A percentile compares a stretch with the other conserved stretches of the same genome.
Conservation (phyloP, 2,888 invertebrate species). For the Synergus laeviventris region DNA sequence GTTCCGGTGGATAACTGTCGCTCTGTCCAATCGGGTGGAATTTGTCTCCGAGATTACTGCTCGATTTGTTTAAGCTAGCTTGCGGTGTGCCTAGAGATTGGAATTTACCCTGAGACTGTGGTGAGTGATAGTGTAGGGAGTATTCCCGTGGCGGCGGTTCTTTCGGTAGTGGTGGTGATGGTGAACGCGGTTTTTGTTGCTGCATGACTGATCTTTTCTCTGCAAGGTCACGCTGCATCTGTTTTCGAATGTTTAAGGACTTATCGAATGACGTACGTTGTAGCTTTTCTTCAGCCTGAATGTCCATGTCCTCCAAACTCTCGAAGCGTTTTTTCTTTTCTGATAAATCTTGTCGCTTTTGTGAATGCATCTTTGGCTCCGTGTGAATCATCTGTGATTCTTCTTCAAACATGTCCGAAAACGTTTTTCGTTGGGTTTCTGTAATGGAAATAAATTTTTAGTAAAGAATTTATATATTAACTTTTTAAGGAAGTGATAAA, state of each 20-base stretch:
- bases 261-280: slow-evolving; percentile 71
- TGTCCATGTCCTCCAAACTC: slow-evolving; percentile 67
- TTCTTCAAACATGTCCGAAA: slow-evolving; percentile 72
- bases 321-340: slow-evolving; percentile 70
- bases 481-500: slow-evolving; percentile 71
- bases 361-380: slow-evolving; percentile 68
- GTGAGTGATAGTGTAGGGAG: slow-evolving; percentile 71
- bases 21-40: slow-evolving; percentile 73
- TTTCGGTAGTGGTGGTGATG: slow-evolving; percentile 76
- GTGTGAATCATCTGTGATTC: slow-evolving; percentile 70
- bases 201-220: slow-evolving; percentile 67
- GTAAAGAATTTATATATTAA: slow-evolving; percentile 51
- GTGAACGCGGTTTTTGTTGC: slow-evolving; percentile 63
- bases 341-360: slow-evolving; percentile 74
- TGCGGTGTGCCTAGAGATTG: slow-evolving; percentile 54
- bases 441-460: slow-evolving; percentile 60
- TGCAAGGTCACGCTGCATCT: slow-evolving; percentile 71
- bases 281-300: slow-evolving; percentile 74
- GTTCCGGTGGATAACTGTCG: slow-evolving; percentile 66
- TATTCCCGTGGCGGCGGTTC: slow-evolving; percentile 68
- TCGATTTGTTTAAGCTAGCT: slow-evolving; percentile 64
- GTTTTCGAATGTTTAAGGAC: slow-evolving; percentile 70
- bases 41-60: slow-evolving; percentile 66
- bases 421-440: slow-evolving; percentile 71
- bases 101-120: slow-evolving; percentile 70